These are phyloP conservation scores for Mus musculus DNA, from an alignment of 2,113 vertebrate genomes.

Conservation along the genomic window GRCm39 chr5:67592501-67593000, in stretches of 20 bases:
- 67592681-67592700: not conserved
- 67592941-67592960: rapidly evolving
- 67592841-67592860: not conserved
- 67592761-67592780: not conserved
- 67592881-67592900: not conserved
- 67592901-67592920: not conserved
- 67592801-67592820: not conserved
- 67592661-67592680: not conserved
- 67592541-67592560: not conserved
- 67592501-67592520: not conserved
- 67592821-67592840: not conserved
- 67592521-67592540: not conserved
- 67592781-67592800: not conserved
- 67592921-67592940: not conserved
- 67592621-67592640: not conserved
- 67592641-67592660: not conserved
- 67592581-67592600: not conserved
- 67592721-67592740: not conserved
- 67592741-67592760: not conserved
- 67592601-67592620: constrained; percentile 32
- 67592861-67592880: too few relatives aligned
- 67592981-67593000: not conserved
- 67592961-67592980: not conserved
- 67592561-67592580: not conserved
- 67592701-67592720: not conserved